Evolutionary conservation across 1,140 invertebrate species (phyloP).

Genomic region (Dreissena polymorpha): DNA sequence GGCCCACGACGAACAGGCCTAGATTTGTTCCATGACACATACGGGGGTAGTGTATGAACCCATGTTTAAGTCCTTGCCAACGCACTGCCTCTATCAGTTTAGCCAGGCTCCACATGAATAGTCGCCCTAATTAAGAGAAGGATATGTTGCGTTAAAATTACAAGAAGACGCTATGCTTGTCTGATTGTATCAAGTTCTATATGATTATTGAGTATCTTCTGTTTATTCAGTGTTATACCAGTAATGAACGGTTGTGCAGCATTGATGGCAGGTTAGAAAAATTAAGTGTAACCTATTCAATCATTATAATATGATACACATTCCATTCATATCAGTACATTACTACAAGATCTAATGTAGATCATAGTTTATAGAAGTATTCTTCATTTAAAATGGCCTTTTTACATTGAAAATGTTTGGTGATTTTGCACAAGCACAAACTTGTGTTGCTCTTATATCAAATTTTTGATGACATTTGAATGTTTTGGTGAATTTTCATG

Average conservation of each 20-base stretch:
- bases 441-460: neutral
- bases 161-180: too few species aligned
- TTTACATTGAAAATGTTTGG: neutral
- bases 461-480: neutral
- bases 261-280: neutral
- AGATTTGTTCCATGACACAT: neutral
- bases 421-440: neutral
- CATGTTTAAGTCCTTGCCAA: slow-evolving; percentile 20
- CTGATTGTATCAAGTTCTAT: too few species aligned
- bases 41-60: slow-evolving; percentile 1
- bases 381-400: neutral
- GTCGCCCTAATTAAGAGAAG: slow-evolving; percentile 13
- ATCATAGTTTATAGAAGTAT: neutral
- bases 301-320: slow-evolving; percentile 2
- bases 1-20: slow-evolving; percentile 22
- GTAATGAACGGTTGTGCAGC: too few species aligned
- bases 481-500: slow-evolving; percentile 6
- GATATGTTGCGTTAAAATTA: neutral
- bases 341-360: neutral
- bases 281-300: neutral
- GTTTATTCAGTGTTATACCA: too few species aligned
- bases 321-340: neutral
- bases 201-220: too few species aligned
- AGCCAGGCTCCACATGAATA: slow-evolving; percentile 20
- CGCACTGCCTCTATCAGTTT: slow-evolving; percentile 19